Percentiles rank a stretch among this genome's conserved stretches.
phyloP scores from a whole-genome alignment of 2,888 invertebrate species.

The Ceratothoa steindachneri region DNA sequence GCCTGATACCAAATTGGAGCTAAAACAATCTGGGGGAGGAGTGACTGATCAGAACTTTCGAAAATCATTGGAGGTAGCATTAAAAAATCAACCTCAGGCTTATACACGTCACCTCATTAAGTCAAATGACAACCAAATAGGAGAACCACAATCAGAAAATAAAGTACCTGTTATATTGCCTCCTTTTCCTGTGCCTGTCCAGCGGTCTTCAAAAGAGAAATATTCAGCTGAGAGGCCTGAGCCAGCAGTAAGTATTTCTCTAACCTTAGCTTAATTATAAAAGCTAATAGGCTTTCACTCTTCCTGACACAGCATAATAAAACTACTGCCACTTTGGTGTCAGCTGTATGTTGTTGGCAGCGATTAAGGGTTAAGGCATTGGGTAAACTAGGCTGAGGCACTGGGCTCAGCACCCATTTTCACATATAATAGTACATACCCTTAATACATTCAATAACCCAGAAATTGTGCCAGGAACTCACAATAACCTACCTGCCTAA shows the following conservation, averaged over 20 bases:
- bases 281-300: not conserved
- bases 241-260: slow-evolving; percentile 16
- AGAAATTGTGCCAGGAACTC: too few species aligned
- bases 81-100: slow-evolving; percentile 33
- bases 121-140: not conserved
- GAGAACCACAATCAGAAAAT: not conserved
- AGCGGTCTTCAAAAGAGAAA: slow-evolving; percentile 9
- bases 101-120: slow-evolving; percentile 19
- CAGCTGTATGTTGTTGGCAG: too few species aligned
- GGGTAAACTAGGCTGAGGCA: not conserved
- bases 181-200: slow-evolving; percentile 28
- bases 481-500: too few species aligned
- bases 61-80: slow-evolving; percentile 33
- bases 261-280: not conserved
- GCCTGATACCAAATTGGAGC: not conserved
- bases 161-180: slow-evolving; percentile 16
- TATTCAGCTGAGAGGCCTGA: slow-evolving; percentile 17
- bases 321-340: too few species aligned
- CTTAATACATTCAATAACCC: too few species aligned
- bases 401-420: too few species aligned
- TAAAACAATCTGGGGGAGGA: slow-evolving; percentile 19
- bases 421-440: too few species aligned
- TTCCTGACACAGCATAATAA: too few species aligned
- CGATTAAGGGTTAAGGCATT: too few species aligned
- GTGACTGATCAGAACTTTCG: slow-evolving; percentile 16